Percentiles rank a stretch among this genome's conserved stretches.
These are phyloP conservation scores for Chaetops frenatus DNA, from an alignment of 2,113 vertebrate genomes.

Conservation along the genomic window DNA sequence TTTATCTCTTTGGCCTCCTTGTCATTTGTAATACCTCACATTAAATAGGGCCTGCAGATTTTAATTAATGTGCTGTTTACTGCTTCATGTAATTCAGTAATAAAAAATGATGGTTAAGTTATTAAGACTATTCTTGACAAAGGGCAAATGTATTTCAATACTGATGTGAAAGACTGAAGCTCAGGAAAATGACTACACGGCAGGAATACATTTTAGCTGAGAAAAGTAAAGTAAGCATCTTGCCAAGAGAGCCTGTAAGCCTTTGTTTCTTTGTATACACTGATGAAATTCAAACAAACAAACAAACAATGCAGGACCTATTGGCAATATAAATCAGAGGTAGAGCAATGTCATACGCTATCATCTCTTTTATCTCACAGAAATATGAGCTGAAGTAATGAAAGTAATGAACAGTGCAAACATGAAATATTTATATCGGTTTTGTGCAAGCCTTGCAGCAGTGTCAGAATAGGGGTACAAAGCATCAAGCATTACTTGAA, in stretches of 20 bases:
- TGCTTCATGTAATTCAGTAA: not conserved
- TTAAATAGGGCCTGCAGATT: conserved; percentile 32
- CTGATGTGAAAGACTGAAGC: not conserved
- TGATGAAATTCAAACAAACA: not conserved
- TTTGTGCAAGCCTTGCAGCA: not conserved
- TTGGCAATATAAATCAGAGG: conserved; percentile 16
- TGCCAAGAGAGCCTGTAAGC: not conserved
- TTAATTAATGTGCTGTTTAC: conserved; percentile 51
- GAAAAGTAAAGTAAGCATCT: not conserved
- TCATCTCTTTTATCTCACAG: conserved; percentile 5
- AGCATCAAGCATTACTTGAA: not conserved
- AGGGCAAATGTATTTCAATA: conserved; percentile 19
- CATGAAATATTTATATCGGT: not conserved
- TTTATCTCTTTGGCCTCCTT: not conserved
- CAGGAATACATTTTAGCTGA: not conserved
- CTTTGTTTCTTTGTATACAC: not conserved
- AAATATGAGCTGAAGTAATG: conserved; percentile 12
- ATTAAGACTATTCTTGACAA: conserved; percentile 46
- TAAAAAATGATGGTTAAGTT: not conserved
- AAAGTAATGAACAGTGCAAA: not conserved
- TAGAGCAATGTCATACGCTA: not conserved
- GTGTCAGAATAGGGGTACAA: not conserved
- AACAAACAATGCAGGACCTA: not conserved
- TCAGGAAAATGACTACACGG: not conserved
- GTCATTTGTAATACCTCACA: not conserved